Conservation (phyloP, 2,113 vertebrate genomes). For the Podarcis raffonei region DNA sequence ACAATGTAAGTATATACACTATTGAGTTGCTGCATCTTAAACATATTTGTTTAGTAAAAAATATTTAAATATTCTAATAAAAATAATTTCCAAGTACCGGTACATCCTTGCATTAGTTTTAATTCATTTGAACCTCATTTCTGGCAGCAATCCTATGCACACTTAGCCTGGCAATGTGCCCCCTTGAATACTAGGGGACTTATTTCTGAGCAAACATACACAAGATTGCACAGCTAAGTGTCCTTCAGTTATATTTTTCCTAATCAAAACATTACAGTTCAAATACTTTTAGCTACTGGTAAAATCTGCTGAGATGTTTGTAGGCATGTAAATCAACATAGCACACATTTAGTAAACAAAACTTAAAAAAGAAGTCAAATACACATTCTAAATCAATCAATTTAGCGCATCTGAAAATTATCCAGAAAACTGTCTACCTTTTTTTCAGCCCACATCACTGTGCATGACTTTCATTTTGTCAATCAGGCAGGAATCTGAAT, state of each 20-base stretch:
- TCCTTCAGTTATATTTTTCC: not conserved
- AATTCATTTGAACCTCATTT: not conserved
- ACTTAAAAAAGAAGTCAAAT: not conserved
- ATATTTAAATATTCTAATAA: not conserved
- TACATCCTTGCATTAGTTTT: not conserved
- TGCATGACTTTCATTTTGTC: not conserved
- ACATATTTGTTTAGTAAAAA: not conserved
- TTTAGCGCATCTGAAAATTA: not conserved
- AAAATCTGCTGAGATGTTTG: not conserved
- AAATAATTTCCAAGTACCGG: not conserved
- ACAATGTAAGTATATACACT: not conserved
- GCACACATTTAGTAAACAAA: not conserved
- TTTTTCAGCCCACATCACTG: no score
- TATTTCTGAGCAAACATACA: not conserved
- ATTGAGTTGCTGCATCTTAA: not conserved
- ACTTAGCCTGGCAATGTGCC: not conserved
- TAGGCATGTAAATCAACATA: not conserved
- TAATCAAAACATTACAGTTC: not conserved
- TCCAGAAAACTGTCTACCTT: no score
- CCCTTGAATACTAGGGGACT: not conserved
- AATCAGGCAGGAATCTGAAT: not conserved
- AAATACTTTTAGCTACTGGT: not conserved
- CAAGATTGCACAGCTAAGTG: not conserved
- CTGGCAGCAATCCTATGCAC: not conserved
- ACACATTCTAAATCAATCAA: not conserved